Percentiles rank a stretch among this genome's conserved stretches.
Conservation (phyloP, 1,140 invertebrate species). For the Nautilus pompilius region DNA sequence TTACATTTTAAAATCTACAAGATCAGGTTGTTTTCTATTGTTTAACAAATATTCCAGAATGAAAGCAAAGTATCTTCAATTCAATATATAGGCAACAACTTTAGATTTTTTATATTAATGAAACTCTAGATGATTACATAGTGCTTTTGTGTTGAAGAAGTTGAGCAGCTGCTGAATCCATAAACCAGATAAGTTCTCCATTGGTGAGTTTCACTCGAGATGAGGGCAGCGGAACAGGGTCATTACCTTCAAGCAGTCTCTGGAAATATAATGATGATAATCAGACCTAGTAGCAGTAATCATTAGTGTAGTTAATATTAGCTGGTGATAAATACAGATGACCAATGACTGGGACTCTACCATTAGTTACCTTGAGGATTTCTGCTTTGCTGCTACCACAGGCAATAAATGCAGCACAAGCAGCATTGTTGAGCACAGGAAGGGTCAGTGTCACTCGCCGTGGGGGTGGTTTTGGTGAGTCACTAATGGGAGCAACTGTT, state of each 20-base stretch:
- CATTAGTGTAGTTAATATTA: too few relatives aligned
- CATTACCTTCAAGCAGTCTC: slow-evolving; percentile 70
- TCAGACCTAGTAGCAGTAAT: too few relatives aligned
- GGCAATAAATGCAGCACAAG: slow-evolving; percentile 77
- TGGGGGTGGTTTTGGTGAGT: slow-evolving; percentile 96
- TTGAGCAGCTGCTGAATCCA: slow-evolving; percentile 71
- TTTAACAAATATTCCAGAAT: too few relatives aligned
- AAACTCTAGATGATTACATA: too few relatives aligned
- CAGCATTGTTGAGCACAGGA: slow-evolving; percentile 86
- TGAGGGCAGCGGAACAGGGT: slow-evolving; percentile 67
- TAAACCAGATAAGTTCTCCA: slow-evolving; percentile 74
- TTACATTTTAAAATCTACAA: too few relatives aligned
- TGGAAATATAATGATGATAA: slow-evolving; percentile 61
- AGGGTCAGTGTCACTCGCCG: slow-evolving; percentile 87
- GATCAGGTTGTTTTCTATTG: too few relatives aligned
- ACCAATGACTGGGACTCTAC: too few relatives aligned
- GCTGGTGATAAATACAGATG: too few relatives aligned
- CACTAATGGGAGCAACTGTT: slow-evolving; percentile 80
- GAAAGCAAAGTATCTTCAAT: too few relatives aligned
- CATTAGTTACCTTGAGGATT: slow-evolving; percentile 74
- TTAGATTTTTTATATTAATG: too few relatives aligned
- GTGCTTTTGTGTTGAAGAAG: slow-evolving; percentile 8
- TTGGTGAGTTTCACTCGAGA: slow-evolving; percentile 67
- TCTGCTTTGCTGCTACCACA: slow-evolving; percentile 83
- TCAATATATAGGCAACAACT: too few relatives aligned